phyloP scores from a whole-genome alignment of 1,140 invertebrate genomes.

The Carposina sasakii region DNA sequence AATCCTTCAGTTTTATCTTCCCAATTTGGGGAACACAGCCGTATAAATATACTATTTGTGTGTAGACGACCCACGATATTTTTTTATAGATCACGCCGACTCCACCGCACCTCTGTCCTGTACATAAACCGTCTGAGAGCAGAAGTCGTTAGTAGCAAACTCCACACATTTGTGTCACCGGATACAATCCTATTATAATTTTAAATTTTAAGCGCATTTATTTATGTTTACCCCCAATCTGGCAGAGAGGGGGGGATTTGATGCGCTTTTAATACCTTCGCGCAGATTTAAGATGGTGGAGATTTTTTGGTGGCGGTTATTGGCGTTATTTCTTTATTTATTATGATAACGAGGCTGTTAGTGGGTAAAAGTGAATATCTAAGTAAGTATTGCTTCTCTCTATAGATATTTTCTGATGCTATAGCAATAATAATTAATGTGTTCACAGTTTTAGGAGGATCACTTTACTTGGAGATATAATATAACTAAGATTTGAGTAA shows the following conservation, averaged over 20 bases:
- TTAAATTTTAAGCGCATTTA: conserved; percentile 70
- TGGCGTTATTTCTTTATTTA: neutral
- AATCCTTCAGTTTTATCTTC: too few species aligned
- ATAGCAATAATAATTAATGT: too few species aligned
- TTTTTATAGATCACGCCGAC: conserved; percentile 3
- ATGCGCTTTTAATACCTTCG: conserved; percentile 54
- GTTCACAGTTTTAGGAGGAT: too few species aligned
- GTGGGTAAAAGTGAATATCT: neutral
- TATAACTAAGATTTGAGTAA: too few species aligned
- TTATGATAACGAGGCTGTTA: neutral
- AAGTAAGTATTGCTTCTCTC: neutral
- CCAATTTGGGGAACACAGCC: too few species aligned
- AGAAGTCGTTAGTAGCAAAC: conserved; percentile 72
- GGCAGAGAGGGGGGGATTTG: conserved; percentile 56
- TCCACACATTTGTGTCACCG: conserved; percentile 72
- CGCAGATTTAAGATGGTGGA: neutral
- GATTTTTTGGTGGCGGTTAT: neutral
- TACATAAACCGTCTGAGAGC: conserved; percentile 48
- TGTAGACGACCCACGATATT: too few species aligned
- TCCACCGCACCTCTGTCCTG: conserved; percentile 34
- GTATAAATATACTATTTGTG: too few species aligned
- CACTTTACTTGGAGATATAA: too few species aligned
- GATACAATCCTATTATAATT: conserved; percentile 72
- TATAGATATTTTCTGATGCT: neutral
- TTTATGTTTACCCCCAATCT: conserved; percentile 61